A percentile compares a stretch with the other conserved stretches of the same genome.
Conservation (phyloP, 2,888 invertebrate genomes). For the Cephus runcator region DNA sequence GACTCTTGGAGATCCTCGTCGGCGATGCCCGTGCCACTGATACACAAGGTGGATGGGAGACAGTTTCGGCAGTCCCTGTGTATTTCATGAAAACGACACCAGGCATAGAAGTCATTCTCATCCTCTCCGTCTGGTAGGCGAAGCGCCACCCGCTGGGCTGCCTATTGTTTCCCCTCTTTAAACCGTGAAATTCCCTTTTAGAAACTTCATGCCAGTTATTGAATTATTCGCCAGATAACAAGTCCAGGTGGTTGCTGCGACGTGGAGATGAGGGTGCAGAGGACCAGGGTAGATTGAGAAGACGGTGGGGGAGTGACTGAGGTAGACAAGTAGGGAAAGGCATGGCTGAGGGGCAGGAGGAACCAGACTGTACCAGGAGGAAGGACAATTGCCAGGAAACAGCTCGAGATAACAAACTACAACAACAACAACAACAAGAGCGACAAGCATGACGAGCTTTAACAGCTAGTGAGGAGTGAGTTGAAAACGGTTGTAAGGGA, state of each 20-base stretch:
- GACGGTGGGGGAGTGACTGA: not conserved
- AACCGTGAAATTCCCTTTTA: slow-evolving; percentile 51
- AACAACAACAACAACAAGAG: slow-evolving; percentile 52
- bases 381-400: slow-evolving; percentile 64
- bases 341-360: not conserved
- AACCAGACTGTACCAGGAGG: slow-evolving; percentile 37
- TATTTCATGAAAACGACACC: not conserved
- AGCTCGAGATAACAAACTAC: slow-evolving; percentile 54
- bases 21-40: not conserved
- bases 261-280: not conserved
- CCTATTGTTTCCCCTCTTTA: slow-evolving; percentile 46
- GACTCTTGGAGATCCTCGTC: not conserved
- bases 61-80: not conserved
- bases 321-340: not conserved
- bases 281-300: not conserved
- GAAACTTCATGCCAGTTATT: slow-evolving; percentile 55
- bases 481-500: not conserved
- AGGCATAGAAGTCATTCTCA: not conserved
- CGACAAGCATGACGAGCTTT: not conserved
- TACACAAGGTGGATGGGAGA: not conserved
- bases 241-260: slow-evolving; percentile 20
- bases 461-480: not conserved
- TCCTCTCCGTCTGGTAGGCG: not conserved
- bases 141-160: not conserved
- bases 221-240: slow-evolving; percentile 63